phyloP scores from a whole-genome alignment of 2,797 vertebrate genomes.

The Fistularia tabacaria region DNA sequence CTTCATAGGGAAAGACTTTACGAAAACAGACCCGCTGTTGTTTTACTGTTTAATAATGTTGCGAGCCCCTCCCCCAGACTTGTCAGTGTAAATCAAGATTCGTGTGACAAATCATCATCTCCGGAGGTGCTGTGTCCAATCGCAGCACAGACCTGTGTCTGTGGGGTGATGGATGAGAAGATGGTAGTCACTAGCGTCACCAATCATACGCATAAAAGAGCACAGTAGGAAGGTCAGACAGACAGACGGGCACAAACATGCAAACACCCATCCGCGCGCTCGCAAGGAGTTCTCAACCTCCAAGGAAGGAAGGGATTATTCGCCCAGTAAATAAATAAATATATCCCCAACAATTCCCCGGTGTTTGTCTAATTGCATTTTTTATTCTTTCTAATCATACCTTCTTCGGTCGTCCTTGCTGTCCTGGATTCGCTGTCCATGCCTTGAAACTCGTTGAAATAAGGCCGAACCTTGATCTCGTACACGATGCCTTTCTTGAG shows the following conservation, averaged over 20 bases:
- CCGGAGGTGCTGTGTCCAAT: conserved; percentile 51
- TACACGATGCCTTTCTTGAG: conserved; percentile 94
- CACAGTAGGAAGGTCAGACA: conserved; percentile 40
- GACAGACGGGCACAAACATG: conserved; percentile 33
- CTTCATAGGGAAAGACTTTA: conserved; percentile 18
- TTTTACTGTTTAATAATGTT: conserved; percentile 18
- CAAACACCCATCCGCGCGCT: conserved; percentile 2
- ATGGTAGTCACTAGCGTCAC: conserved; percentile 40
- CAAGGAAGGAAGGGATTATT: background rate
- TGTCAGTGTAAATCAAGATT: conserved; percentile 58
- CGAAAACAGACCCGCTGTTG: conserved; percentile 27
- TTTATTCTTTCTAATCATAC: conserved; percentile 61
- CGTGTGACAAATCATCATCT: conserved; percentile 48
- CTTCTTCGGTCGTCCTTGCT: conserved; percentile 92
- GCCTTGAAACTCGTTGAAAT: conserved; percentile 98
- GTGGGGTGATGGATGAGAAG: conserved; percentile 54
- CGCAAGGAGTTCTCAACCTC: no score
- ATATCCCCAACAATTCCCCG: no score
- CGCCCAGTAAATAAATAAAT: background rate
- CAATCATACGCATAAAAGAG: conserved; percentile 41
- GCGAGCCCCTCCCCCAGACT: conserved; percentile 30
- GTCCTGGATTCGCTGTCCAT: conserved; percentile 97
- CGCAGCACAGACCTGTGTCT: conserved; percentile 50
- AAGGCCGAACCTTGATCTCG: conserved; percentile 95
- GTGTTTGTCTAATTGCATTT: no score